These are phyloP conservation scores for Halichoeres trimaculatus DNA, from an alignment of 2,113 vertebrate species.

Conservation along the genomic window DNA sequence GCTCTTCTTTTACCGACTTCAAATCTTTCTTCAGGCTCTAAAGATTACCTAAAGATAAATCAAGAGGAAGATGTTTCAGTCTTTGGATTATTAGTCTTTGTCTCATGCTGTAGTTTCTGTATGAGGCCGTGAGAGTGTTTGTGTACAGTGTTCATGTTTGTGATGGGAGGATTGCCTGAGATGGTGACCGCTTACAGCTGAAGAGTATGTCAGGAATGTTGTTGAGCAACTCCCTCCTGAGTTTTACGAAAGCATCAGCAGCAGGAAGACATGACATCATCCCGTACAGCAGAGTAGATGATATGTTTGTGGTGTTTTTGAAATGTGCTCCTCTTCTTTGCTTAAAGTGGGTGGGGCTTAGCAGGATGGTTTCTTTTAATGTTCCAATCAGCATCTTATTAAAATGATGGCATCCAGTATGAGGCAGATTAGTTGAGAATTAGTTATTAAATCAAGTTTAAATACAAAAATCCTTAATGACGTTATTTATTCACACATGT, in stretches of 20 bases:
- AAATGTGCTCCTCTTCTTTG: neutral
- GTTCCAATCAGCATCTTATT: neutral
- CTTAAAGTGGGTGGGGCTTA: neutral
- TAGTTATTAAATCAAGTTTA: too few species aligned
- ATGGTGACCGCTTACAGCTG: constrained; percentile 27
- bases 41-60: too few species aligned
- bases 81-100: neutral
- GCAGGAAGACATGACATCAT: constrained; percentile 43
- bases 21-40: too few species aligned
- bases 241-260: constrained; percentile 7
- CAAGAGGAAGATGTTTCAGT: too few species aligned
- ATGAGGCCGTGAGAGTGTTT: neutral
- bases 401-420: too few species aligned
- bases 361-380: neutral
- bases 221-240: constrained; percentile 42
- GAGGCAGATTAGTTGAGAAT: too few species aligned
- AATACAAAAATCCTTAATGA: too few species aligned
- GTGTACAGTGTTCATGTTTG: constrained; percentile 17
- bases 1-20: too few species aligned
- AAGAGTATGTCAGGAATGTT: constrained; percentile 68
- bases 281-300: rapidly evolving
- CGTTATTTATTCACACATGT: too few species aligned
- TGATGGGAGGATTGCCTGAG: constrained; percentile 37
- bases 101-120: neutral
- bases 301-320: neutral